These are phyloP conservation scores for Bostrychus sinensis DNA, from an alignment of 2,113 vertebrate species.

Conservation along the genomic window DNA sequence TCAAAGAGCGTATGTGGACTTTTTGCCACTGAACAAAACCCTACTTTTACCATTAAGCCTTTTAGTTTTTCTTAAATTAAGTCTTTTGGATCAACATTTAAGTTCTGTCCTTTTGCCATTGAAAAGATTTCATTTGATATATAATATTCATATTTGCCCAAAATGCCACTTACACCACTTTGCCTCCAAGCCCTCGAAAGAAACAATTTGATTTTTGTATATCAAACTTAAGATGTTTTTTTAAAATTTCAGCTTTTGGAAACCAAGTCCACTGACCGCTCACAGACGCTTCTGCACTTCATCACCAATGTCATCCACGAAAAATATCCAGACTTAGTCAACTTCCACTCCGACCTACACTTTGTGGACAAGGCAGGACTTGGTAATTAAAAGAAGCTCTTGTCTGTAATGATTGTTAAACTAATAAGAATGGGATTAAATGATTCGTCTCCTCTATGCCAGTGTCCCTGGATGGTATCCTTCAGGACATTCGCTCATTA, in stretches of 20 bases:
- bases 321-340: conserved; percentile 87
- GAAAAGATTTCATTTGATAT: no score
- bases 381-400: conserved; percentile 73
- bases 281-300: conserved; percentile 93
- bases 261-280: conserved; percentile 96
- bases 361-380: conserved; percentile 95
- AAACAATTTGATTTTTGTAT: background rate
- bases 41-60: no score
- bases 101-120: no score
- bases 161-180: no score
- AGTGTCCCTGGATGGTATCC: conserved; percentile 91
- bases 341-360: conserved; percentile 89
- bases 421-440: background rate
- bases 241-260: conserved; percentile 85
- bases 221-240: background rate
- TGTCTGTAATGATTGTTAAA: background rate
- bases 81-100: no score
- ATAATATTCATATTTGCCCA: no score
- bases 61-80: no score
- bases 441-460: conserved; percentile 2
- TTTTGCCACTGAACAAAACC: no score
- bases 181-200: no score
- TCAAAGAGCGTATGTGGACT: no score
- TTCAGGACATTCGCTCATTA: conserved; percentile 86
- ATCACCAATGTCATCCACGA: conserved; percentile 87